phyloP scores from a whole-genome alignment of 2,888 invertebrate genomes.

The Synanthedon andrenaeformis region DNA sequence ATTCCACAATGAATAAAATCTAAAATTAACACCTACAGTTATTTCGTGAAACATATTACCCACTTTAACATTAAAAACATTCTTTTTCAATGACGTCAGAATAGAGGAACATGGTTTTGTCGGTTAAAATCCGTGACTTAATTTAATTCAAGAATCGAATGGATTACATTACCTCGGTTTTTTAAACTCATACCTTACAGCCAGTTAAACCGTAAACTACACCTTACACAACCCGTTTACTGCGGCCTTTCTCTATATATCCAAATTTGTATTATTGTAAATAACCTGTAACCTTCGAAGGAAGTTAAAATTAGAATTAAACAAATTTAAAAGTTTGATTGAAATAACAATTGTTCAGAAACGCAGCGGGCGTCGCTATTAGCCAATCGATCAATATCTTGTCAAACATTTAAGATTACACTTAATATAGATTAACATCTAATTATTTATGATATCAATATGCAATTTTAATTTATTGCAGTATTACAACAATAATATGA shows the following conservation, averaged over 20 bases:
- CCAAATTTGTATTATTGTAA: no score
- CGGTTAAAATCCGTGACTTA: background rate
- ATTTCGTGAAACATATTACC: no score
- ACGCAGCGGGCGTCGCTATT: background rate
- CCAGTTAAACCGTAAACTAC: no score
- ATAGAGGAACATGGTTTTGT: background rate
- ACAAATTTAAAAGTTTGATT: background rate
- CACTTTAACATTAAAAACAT: background rate
- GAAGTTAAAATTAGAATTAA: background rate
- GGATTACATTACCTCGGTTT: background rate
- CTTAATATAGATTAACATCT: conserved; percentile 29
- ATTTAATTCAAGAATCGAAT: background rate
- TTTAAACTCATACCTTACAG: no score
- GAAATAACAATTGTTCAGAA: background rate
- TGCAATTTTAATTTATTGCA: background rate
- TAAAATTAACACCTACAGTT: no score
- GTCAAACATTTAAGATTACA: conserved; percentile 28
- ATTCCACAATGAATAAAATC: no score
- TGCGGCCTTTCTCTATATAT: no score
- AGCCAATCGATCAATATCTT: conserved; percentile 28
- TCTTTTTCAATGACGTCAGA: background rate
- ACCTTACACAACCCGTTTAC: no score
- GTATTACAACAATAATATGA: background rate
- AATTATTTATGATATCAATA: conserved; percentile 13
- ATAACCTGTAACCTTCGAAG: no score